Conservation (phyloP, 2,113 vertebrate genomes). For the Sarotherodon lohbergeri region DNA sequence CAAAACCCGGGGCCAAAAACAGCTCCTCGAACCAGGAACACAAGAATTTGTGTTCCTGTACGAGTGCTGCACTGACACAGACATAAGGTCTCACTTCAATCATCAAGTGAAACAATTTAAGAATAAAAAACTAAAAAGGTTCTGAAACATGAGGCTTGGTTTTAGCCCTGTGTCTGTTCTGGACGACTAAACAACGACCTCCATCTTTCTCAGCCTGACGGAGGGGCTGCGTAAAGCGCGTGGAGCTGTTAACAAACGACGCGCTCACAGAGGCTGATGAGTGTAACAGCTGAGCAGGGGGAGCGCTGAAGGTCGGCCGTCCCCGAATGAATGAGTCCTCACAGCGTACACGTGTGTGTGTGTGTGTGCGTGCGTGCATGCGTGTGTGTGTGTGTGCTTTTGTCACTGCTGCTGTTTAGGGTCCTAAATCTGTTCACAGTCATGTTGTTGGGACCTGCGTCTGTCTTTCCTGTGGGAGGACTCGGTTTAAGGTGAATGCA, state of each 20-base stretch:
- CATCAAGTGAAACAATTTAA: not conserved
- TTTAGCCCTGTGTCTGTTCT: not conserved
- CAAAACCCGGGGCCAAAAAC: not conserved
- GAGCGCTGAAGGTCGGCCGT: not conserved
- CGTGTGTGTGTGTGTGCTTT: not conserved
- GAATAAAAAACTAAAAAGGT: not conserved
- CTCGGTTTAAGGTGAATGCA: not conserved
- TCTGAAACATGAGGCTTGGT: not conserved
- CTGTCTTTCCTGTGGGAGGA: not conserved
- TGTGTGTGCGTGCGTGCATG: not conserved
- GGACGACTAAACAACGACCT: not conserved
- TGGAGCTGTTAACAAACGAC: not conserved
- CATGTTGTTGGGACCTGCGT: not conserved
- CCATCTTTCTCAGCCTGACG: not conserved
- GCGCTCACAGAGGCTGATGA: not conserved
- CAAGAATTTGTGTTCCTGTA: accelerated
- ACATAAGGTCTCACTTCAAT: accelerated
- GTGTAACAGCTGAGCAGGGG: not conserved
- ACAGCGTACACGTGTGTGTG: not conserved
- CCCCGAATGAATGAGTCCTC: not conserved
- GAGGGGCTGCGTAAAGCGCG: not conserved
- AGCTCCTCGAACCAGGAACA: not conserved
- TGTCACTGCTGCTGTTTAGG: not conserved
- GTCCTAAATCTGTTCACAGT: not conserved
- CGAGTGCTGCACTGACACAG: accelerated